Percentiles rank a stretch among this genome's conserved stretches.
Evolutionary conservation across 2,888 invertebrate species (phyloP).

Genomic region (Emmelina monodactyla): DNA sequence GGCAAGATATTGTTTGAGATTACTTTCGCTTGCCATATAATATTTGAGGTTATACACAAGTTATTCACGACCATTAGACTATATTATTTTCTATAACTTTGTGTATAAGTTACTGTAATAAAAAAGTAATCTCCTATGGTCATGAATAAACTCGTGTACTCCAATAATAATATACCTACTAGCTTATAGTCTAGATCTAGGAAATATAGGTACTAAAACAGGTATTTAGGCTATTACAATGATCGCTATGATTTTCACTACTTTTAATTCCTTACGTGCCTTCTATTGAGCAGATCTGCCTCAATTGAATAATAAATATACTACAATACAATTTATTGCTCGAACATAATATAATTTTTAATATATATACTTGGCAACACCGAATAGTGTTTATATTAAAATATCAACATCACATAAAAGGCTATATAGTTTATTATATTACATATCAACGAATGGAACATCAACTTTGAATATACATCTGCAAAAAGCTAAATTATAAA

Average conservation of each 20-base stretch:
- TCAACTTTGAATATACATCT: no score
- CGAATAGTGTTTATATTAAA: no score
- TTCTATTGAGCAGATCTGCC: conserved; percentile 48
- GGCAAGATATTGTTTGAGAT: no score
- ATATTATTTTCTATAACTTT: no score
- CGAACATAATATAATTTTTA: conserved; percentile 27
- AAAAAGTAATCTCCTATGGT: not conserved
- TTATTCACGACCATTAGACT: no score
- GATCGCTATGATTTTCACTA: conserved; percentile 22
- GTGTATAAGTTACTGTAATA: no score
- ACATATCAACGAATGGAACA: no score
- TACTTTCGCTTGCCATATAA: no score
- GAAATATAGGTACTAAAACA: conserved; percentile 38
- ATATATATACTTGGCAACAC: conserved; percentile 7
- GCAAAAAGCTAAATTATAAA: no score
- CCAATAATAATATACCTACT: conserved; percentile 32
- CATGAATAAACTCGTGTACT: conserved; percentile 9
- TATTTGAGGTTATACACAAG: no score
- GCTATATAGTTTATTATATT: no score
- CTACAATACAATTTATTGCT: conserved; percentile 34
- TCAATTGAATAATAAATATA: conserved; percentile 23
- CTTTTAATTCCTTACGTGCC: conserved; percentile 60
- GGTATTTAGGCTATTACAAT: conserved; percentile 20
- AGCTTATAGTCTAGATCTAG: conserved; percentile 46
- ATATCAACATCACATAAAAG: not conserved